Evolutionary conservation across 2,888 invertebrate genomes (phyloP).

Genomic region (Chrysolina oricalcia): DNA sequence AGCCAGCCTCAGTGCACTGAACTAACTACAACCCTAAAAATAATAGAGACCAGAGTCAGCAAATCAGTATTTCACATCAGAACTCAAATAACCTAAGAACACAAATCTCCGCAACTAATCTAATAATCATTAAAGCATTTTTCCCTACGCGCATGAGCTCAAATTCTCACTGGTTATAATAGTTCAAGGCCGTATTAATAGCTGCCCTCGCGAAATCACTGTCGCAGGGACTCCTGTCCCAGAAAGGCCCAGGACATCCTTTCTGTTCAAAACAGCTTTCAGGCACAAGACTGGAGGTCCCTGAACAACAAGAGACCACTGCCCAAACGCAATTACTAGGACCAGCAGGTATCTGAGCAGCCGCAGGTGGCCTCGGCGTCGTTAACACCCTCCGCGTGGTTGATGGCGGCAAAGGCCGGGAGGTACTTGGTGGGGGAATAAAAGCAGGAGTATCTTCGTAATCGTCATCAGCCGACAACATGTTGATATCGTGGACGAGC

Average conservation of each 20-base stretch:
- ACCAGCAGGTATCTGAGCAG: conserved; percentile 39
- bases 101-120: background rate
- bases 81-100: background rate
- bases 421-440: background rate
- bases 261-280: conserved; percentile 81
- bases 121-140: background rate
- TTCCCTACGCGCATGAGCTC: background rate
- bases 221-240: conserved; percentile 83
- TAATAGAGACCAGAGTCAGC: too few species aligned
- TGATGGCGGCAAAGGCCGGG: background rate
- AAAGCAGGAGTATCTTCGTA: conserved; percentile 1
- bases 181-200: conserved; percentile 71
- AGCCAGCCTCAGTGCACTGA: too few species aligned
- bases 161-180: conserved; percentile 58
- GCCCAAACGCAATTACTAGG: conserved; percentile 80
- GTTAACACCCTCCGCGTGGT: conserved; percentile 4
- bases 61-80: too few species aligned
- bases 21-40: too few species aligned
- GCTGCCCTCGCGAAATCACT: conserved; percentile 77
- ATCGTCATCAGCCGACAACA: conserved; percentile 35
- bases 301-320: conserved; percentile 82
- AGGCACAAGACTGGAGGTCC: conserved; percentile 71
- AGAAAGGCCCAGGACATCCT: conserved; percentile 83
- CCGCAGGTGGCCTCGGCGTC: conserved; percentile 60
- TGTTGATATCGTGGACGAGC: conserved; percentile 58